These are phyloP conservation scores for Corythoichthys haematopterus DNA, from an alignment of 2,113 vertebrate species.

Conservation along the genomic window DNA sequence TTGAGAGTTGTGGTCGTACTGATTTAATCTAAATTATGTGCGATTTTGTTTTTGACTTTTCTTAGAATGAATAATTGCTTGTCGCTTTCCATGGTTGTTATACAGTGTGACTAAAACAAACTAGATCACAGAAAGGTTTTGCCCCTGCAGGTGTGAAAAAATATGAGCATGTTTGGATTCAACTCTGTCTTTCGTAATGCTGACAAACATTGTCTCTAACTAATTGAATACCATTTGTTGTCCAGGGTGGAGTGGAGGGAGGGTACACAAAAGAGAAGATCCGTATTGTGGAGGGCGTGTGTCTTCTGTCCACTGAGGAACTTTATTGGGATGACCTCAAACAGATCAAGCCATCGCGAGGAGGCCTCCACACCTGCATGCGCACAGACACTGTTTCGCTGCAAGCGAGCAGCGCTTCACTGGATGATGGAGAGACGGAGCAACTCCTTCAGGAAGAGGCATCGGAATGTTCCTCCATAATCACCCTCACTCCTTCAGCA, in stretches of 20 bases:
- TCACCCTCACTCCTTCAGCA: constrained; percentile 73
- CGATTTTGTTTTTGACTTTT: not conserved
- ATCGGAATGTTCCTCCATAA: constrained; percentile 92
- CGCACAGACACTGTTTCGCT: constrained; percentile 94
- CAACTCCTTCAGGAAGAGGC: constrained; percentile 94
- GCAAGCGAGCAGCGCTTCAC: constrained; percentile 91
- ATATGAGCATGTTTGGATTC: not conserved
- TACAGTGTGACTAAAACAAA: not conserved
- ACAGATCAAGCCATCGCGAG: constrained; percentile 87
- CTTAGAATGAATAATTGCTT: not conserved
- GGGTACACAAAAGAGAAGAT: constrained; percentile 96
- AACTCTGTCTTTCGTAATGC: not conserved
- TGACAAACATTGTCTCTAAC: constrained; percentile 1
- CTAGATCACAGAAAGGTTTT: not conserved
- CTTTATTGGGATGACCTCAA: constrained; percentile 96
- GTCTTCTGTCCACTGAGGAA: constrained; percentile 87
- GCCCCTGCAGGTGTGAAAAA: not conserved
- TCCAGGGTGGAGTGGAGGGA: constrained; percentile 82
- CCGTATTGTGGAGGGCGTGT: constrained; percentile 95
- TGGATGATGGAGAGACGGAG: constrained; percentile 93
- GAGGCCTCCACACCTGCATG: constrained; percentile 94
- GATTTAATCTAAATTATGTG: not conserved
- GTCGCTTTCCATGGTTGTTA: not conserved
- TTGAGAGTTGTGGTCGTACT: not conserved
- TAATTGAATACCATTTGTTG: not conserved